phyloP scores from a whole-genome alignment of 2,888 invertebrate species.

The Onchidella celtica region DNA sequence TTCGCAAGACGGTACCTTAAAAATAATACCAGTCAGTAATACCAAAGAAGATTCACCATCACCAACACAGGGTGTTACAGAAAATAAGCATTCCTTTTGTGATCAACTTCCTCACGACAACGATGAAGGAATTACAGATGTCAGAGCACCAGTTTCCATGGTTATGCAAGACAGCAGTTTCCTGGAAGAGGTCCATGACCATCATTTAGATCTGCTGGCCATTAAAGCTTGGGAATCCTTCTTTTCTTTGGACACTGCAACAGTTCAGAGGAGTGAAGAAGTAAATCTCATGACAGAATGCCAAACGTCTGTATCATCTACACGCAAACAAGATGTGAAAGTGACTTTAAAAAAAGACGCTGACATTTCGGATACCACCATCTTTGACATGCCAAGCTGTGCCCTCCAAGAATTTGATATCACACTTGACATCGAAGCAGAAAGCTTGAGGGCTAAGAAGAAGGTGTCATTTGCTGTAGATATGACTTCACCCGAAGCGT shows the following conservation, averaged over 20 bases:
- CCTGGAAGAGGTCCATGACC: not conserved
- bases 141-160: not conserved
- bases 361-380: not conserved
- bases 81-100: too few relatives aligned
- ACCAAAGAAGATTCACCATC: not conserved
- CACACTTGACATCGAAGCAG: not conserved
- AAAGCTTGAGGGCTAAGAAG: conserved; percentile 21
- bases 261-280: not conserved
- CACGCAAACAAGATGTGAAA: not conserved
- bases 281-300: not conserved
- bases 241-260: not conserved
- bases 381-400: not conserved
- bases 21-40: not conserved
- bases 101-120: not conserved
- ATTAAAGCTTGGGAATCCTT: too few relatives aligned
- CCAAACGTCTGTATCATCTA: not conserved
- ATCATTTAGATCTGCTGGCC: not conserved
- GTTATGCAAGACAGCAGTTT: not conserved
- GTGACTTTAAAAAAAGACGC: not conserved
- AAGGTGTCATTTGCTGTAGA: conserved; percentile 30
- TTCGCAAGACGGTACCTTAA: not conserved
- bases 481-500: not conserved
- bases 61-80: too few relatives aligned
- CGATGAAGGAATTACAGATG: conserved; percentile 28
- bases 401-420: not conserved